These are phyloP conservation scores for Chaetophractus vellerosus DNA, from an alignment of 2,797 vertebrate genomes.

Conservation along the genomic window DNA sequence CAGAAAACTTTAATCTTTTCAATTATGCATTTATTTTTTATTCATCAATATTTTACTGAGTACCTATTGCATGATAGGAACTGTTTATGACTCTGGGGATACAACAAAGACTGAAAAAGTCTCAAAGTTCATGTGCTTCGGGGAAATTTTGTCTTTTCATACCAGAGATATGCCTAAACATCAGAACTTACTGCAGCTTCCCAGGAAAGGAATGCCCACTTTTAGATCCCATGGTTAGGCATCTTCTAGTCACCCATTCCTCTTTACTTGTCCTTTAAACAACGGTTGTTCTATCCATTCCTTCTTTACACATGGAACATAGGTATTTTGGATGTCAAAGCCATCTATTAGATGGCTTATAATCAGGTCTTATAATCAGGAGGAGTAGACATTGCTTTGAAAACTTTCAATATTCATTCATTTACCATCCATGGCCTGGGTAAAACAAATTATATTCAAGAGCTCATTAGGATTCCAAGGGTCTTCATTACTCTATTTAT, in stretches of 20 bases:
- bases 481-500: neutral
- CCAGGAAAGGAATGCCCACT: neutral
- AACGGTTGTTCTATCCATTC: neutral
- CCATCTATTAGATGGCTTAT: neutral
- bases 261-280: neutral
- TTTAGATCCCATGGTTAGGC: neutral
- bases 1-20: neutral
- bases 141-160: neutral
- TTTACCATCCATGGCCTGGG: neutral
- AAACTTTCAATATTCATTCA: neutral
- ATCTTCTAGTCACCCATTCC: neutral
- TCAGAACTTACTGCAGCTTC: neutral
- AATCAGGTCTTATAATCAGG: neutral
- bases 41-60: neutral
- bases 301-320: neutral
- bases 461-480: neutral
- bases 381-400: neutral
- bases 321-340: neutral
- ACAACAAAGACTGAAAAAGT: neutral
- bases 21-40: neutral
- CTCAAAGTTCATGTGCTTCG: neutral
- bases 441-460: slow-evolving; percentile 42
- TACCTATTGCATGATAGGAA: neutral
- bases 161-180: neutral
- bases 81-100: neutral